Percentiles rank a stretch among this genome's conserved stretches.
Conservation (phyloP, 2,113 vertebrate genomes). For the Meriones unguiculatus region DNA sequence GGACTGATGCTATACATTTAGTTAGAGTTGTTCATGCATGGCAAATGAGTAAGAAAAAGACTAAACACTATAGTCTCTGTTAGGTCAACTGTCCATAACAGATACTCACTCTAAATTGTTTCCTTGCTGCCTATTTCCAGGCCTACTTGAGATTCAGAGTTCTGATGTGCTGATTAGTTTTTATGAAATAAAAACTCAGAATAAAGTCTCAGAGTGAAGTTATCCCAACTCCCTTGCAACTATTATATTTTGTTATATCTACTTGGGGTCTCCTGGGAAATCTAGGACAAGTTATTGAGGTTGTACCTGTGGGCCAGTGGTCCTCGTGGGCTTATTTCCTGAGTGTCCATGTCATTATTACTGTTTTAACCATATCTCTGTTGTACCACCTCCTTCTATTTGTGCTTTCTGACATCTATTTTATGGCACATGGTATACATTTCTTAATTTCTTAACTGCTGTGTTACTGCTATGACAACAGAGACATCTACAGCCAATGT, state of each 20-base stretch:
- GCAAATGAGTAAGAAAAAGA: not conserved
- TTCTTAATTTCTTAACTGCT: not conserved
- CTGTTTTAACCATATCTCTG: not conserved
- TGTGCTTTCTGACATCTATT: constrained; percentile 27
- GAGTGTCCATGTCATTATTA: not conserved
- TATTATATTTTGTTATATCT: not conserved
- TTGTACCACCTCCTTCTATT: not conserved
- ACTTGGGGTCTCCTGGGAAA: not conserved
- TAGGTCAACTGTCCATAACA: not conserved
- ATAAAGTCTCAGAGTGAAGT: not conserved
- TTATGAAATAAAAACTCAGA: not conserved
- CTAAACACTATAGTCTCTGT: too few species aligned
- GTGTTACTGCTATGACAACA: not conserved
- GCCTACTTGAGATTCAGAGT: not conserved
- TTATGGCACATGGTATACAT: not conserved
- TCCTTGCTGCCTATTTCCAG: not conserved
- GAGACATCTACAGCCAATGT: not conserved
- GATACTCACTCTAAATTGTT: not conserved
- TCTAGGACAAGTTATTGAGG: not conserved
- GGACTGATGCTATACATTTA: not conserved
- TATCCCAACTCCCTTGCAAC: not conserved
- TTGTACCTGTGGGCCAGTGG: too few species aligned
- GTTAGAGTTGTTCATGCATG: not conserved
- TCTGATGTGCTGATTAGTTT: not conserved
- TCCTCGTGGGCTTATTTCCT: not conserved